Conservation (phyloP, 2,797 vertebrate species). For the Mormyrus proboscirostris region DNA sequence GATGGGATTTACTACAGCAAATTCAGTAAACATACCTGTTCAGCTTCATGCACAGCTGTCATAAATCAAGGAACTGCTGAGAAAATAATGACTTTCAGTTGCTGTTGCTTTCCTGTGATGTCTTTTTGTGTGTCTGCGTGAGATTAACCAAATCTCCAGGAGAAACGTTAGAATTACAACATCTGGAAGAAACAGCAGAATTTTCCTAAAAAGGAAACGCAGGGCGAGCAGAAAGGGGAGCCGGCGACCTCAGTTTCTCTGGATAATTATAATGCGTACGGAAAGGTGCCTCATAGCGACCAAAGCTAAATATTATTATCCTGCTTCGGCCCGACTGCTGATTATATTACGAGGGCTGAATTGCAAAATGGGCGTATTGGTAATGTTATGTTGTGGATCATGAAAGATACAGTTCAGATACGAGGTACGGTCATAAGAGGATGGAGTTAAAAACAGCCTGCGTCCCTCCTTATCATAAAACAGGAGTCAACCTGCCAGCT, state of each 20-base stretch:
- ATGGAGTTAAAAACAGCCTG: background rate
- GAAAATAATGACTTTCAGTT: background rate
- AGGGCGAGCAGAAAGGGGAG: background rate
- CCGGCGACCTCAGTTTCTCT: background rate
- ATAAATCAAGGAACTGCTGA: background rate
- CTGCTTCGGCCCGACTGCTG: background rate
- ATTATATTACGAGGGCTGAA: constrained; percentile 5
- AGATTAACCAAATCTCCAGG: background rate
- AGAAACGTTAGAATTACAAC: background rate
- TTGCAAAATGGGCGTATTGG: background rate
- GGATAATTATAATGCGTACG: background rate
- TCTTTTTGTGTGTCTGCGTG: background rate
- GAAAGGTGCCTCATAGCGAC: background rate
- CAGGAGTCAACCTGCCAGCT: background rate
- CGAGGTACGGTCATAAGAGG: background rate
- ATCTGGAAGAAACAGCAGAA: background rate
- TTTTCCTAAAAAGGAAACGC: background rate
- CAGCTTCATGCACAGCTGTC: background rate
- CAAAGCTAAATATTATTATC: constrained; percentile 9
- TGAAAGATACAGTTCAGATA: background rate
- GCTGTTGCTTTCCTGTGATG: no score
- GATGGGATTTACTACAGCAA: background rate
- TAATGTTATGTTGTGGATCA: background rate
- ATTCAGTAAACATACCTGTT: background rate
- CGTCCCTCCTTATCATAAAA: background rate